Evolutionary conservation across 1,140 invertebrate species (phyloP), one percentile per base, ranked within the genome.

Genomic region (Chironomus striatipennis): DNA sequence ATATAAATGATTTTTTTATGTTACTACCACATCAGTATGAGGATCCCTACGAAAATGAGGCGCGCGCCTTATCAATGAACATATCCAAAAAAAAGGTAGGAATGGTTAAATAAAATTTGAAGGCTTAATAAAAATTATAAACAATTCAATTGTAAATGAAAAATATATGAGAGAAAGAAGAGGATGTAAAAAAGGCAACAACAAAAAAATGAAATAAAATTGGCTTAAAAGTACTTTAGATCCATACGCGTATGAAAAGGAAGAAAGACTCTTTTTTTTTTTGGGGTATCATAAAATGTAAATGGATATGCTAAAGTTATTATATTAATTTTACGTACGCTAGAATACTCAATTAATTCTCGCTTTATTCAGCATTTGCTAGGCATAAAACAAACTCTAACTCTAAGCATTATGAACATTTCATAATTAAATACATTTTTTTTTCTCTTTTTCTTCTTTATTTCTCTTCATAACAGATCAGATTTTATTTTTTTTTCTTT

Each of bases 1-100:
- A 70, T 70, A 70, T 70, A 70, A 70, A 70, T 70, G 65, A 70
- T 57, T 57, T 57, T n/a, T 57, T 57, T 57, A 57, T 57, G 9
- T 12, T 57, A 57, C 47, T n/a, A n/a, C 5, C 12, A 57, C 5
- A 57, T 57, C 12, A 12, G n/a, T 10, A 57, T 5, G 47, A 8
- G n/a, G 47, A 57, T 57, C n/a, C 12, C 47, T n/a, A 15, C 12
- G 12, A 57, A 57, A 57, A 57, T n/a, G 47, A 57, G 5, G 47
- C 12, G 47, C 12, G 12, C 12, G 47, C 47, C 47, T 57, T 57
- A 57, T 57, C 47, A n/a, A 12, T n/a, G 12, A 15, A 47, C 12
- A 57, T 57, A 57, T 5, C 9, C n/a, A 12, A 15, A 5, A 57
- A 12, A 57, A 57, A 34, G 24, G 24, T 57, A 57, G 12, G 15